Evolutionary conservation across 2,113 vertebrate species (phyloP), one percentile per base, ranked within the genome.

Genomic region (Pituophis catenifer): DNA sequence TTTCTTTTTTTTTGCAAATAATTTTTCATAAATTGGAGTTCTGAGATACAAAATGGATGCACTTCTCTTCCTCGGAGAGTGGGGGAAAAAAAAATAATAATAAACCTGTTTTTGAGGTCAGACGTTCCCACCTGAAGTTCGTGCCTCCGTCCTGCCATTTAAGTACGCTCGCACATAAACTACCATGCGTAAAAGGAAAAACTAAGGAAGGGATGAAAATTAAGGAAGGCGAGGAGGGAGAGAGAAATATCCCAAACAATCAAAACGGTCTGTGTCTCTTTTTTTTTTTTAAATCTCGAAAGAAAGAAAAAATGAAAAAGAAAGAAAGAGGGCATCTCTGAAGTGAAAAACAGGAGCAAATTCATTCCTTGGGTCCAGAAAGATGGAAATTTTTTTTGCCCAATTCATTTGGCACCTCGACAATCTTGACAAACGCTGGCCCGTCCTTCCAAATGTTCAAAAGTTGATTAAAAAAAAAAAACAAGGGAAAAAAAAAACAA

Each of bases 191-290:
- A 85, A 38, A 93, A 62, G 24, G 24, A 91, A n/a, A 93, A 93
- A 88, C 94, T 38, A 24, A 94, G 95, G 94, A 95, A 48, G 23
- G 95, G 91, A 91, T 86, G 62, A 93, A 85, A 88, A 10, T 93
- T 53, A 92, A 44, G 19, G 17, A 10, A 10, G 33, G 29, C 3
- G 5, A 12, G 93, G 29, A 24, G 55, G 2, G 57, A 15, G 26
- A 54, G 52, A 95, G 95, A 93, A 70, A 86, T 87, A 96, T 86
- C 95, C 96, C 96, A 96, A 81, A 97, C 97, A 96, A 96, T 97
- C 97, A 96, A 87, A 81, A 96, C 96, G 96, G 98, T 97, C 97
- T 97, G 95, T 97, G 92, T 87, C 96, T 97, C 95, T 94, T 65
- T 92, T 89, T 95, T 62, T 2, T 48, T 48, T 48, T 48, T 44